Percentiles rank a stretch among this genome's conserved stretches.
Conservation (phyloP, 2,888 invertebrate genomes). For the Quadroppia sp. region DNA sequence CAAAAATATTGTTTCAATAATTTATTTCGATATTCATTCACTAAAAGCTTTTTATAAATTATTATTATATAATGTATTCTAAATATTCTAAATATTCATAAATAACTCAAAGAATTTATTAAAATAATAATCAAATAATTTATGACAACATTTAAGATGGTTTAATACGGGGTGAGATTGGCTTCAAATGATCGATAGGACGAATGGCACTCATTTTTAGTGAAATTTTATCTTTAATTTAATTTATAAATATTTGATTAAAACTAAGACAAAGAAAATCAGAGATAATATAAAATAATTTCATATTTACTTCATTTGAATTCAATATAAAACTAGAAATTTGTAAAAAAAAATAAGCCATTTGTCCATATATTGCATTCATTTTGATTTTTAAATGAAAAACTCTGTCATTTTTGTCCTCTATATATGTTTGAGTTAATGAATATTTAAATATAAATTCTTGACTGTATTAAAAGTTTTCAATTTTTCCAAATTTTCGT, state of each 20-base stretch:
- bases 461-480: neutral
- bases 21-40: neutral
- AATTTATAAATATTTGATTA: neutral
- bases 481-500: neutral
- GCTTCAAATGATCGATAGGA: neutral
- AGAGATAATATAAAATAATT: neutral
- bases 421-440: too few relatives aligned
- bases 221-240: too few relatives aligned
- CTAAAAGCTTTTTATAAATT: constrained; percentile 5
- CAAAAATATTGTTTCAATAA: too few relatives aligned
- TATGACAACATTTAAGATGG: neutral
- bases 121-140: neutral
- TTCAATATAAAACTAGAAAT: too few relatives aligned
- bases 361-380: too few relatives aligned
- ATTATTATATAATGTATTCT: neutral
- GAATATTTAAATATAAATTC: neutral
- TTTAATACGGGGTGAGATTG: too few relatives aligned
- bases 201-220: neutral
- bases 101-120: neutral
- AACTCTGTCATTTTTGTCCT: too few relatives aligned
- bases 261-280: neutral
- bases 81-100: neutral
- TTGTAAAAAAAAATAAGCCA: too few relatives aligned
- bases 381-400: too few relatives aligned
- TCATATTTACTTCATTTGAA: too few relatives aligned